Evolutionary conservation across 2,888 invertebrate genomes (phyloP).

Genomic region (Leptarthrus brevirostris): DNA sequence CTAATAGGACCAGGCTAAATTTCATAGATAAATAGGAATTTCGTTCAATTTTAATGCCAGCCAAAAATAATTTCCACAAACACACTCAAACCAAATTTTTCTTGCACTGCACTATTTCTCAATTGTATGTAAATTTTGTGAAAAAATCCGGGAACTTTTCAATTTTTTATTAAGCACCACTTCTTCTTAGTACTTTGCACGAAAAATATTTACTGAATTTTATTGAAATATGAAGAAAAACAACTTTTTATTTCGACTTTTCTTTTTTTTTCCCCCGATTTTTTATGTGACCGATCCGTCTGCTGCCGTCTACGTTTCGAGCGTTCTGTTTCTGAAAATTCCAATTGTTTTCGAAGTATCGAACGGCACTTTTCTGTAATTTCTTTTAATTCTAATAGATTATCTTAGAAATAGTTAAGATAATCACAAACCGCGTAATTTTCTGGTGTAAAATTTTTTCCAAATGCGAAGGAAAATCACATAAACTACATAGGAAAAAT

Average conservation of each 20-base stretch:
- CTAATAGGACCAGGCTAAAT: background rate
- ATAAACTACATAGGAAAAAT: background rate
- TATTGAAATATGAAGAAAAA: background rate
- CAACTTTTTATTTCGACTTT: background rate
- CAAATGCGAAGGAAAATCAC: conserved; percentile 3
- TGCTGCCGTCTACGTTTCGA: conserved; percentile 9
- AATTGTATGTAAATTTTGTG: conserved; percentile 7
- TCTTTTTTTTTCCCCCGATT: background rate
- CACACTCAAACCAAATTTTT: conserved; percentile 30
- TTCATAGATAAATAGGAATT: background rate
- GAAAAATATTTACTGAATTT: background rate
- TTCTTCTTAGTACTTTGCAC: background rate
- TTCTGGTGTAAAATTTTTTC: conserved; percentile 4
- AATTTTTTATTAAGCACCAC: background rate
- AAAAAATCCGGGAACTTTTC: background rate
- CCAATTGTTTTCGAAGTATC: background rate
- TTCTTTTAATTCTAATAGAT: background rate
- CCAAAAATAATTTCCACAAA: conserved; percentile 27
- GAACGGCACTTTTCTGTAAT: background rate
- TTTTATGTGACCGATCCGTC: conserved; percentile 12
- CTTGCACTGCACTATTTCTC: conserved; percentile 19
- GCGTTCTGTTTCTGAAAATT: conserved; percentile 26
- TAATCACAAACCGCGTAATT: conserved; percentile 1
- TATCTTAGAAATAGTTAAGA: background rate
- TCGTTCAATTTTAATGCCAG: conserved; percentile 7